phyloP scores from a whole-genome alignment of 2,888 invertebrate species.

The Syrista parreyssii region DNA sequence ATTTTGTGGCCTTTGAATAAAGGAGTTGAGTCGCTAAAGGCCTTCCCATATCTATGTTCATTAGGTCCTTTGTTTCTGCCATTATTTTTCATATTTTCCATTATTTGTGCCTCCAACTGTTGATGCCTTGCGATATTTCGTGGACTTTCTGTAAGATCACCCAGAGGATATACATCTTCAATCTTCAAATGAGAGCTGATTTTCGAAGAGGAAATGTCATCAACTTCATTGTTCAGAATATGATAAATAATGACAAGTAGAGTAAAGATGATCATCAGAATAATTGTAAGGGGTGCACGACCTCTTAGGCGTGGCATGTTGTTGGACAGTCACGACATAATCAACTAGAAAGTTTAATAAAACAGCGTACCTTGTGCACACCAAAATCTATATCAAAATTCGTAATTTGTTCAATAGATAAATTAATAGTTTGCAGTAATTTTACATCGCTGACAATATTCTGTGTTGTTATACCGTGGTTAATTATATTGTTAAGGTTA shows the following conservation, averaged over 20 bases:
- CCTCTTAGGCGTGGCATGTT: constrained; percentile 54
- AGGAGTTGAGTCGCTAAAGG: constrained; percentile 27
- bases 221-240: constrained; percentile 54
- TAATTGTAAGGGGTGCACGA: constrained; percentile 52
- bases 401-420: neutral
- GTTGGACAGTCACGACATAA: neutral
- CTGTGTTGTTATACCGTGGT: neutral
- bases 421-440: neutral
- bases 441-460: neutral
- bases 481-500: neutral
- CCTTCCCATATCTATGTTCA: constrained; percentile 24
- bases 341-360: neutral
- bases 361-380: neutral
- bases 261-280: constrained; percentile 50
- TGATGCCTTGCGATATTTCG: constrained; percentile 37
- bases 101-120: constrained; percentile 42
- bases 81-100: constrained; percentile 33
- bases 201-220: constrained; percentile 37
- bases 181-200: constrained; percentile 34
- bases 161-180: constrained; percentile 39
- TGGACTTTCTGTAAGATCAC: constrained; percentile 41
- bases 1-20: constrained; percentile 69
- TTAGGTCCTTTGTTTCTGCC: constrained; percentile 11
- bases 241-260: constrained; percentile 59
- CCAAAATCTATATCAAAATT: neutral